Evolutionary conservation across 2,113 vertebrate species (phyloP), one percentile per base, ranked within the genome.

Genomic region (Oriolus oriolus): DNA sequence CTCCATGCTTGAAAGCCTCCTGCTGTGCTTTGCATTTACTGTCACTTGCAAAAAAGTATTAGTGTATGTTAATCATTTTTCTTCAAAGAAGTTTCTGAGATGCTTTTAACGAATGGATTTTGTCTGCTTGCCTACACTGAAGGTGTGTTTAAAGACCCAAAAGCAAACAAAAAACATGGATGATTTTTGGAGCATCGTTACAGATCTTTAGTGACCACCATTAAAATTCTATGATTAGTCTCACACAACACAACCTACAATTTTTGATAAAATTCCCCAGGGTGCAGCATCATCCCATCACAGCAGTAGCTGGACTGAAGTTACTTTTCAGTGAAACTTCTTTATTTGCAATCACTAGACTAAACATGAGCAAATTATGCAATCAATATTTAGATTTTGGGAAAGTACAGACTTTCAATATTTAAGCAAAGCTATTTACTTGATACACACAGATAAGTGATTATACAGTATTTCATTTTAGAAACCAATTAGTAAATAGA

Each of bases 371-470:
- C 11, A 88, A 81, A 68, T 2, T 2, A 47, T 31, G 21, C 8
- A 30, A 60, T 39, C 23, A 80, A 20, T 47, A 59, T 60, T 74
- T 59, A 28, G 9, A 64, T 56, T 89, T 44, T 73, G 24, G 89
- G 52, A 10, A 71, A 74, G 7, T 39, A 44, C 0, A 47, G 10
- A 15, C 41, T 59, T 85, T 91, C 19, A 84, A n/a, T 41, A 61
- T 76, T 56, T 41, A 70, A n/a, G 12, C 11, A 42, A 49, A 56
- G 24, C 4, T 53, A 1, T 69, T 80, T 65, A 31, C 7, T 69
- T 74, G 18, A 42, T 1, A 49, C 1, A 52, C 2, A 42, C 1
- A 47, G n/a, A 47, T 37, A 1, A 68, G 2, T 20, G 1, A 35
- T 65, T 10, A 45, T 19, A 27, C 7, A 1, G 5, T 35, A 52